A percentile compares a stretch with the other conserved stretches of the same genome.
Evolutionary conservation across 1,140 invertebrate species (phyloP).

Genomic region (Triops longicaudatus): DNA sequence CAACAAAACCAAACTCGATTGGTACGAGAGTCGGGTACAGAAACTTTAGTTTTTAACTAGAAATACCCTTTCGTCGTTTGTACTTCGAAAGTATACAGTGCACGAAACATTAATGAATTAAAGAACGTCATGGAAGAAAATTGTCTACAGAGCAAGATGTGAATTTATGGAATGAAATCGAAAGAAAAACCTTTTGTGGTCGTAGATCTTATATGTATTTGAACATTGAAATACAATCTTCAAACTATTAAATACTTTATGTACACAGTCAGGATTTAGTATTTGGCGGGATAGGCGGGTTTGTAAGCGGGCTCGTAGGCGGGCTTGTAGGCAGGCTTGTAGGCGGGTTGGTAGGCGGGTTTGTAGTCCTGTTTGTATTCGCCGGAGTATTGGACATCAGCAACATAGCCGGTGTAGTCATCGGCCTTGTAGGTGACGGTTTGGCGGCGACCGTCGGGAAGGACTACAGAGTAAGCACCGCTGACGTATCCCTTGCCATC

Average conservation of each 20-base stretch:
- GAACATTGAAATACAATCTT: neutral
- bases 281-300: conserved; percentile 16
- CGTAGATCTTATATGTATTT: neutral
- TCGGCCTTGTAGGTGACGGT: conserved; percentile 31
- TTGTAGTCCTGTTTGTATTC: conserved; percentile 29
- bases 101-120: too few relatives aligned
- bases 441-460: conserved; percentile 57
- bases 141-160: too few relatives aligned
- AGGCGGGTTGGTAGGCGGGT: conserved; percentile 29
- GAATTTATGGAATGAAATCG: neutral
- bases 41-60: conserved; percentile 44
- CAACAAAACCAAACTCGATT: conserved; percentile 40
- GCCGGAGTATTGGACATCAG: conserved; percentile 32
- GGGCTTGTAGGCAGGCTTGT: conserved; percentile 21
- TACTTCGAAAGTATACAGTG: too few relatives aligned
- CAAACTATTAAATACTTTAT: neutral
- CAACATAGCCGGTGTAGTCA: conserved; percentile 31
- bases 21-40: conserved; percentile 41
- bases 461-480: conserved; percentile 61
- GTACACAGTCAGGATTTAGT: neutral
- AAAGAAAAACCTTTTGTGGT: too few relatives aligned
- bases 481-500: conserved; percentile 48
- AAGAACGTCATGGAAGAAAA: too few relatives aligned
- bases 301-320: conserved; percentile 22
- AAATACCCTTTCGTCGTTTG: too few relatives aligned